These are phyloP conservation scores for Sarcophilus harrisii DNA, from an alignment of 2,797 vertebrate species.

Conservation along the genomic window DNA sequence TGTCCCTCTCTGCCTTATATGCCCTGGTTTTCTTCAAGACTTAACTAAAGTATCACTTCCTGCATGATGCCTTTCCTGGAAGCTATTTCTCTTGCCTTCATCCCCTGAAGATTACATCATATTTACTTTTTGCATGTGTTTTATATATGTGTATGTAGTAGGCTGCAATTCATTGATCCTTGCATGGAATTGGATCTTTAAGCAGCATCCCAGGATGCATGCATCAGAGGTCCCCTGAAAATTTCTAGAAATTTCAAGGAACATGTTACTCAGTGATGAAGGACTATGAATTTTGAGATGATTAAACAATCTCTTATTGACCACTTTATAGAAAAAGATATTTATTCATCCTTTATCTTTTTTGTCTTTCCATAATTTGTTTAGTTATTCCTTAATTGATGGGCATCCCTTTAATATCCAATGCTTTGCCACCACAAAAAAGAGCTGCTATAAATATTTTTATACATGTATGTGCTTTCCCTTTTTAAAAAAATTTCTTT, in stretches of 20 bases:
- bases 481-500: background rate
- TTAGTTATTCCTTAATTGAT: background rate
- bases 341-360: background rate
- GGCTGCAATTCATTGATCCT: background rate
- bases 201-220: background rate
- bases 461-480: background rate
- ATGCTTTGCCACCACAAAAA: background rate
- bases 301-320: background rate
- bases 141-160: background rate
- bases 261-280: background rate
- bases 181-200: background rate
- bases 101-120: background rate
- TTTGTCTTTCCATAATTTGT: background rate
- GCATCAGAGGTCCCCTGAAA: background rate
- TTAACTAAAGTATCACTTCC: background rate
- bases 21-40: background rate
- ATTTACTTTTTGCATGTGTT: background rate
- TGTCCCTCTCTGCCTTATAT: background rate
- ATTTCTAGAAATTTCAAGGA: background rate
- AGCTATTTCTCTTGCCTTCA: background rate
- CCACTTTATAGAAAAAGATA: background rate
- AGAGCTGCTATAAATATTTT: background rate
- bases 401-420: background rate
- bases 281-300: background rate
- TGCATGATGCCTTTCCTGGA: background rate